Evolutionary conservation across 2,888 invertebrate species (phyloP), one percentile per base, ranked within the genome.

Genomic region (Scrobipalpa costella): DNA sequence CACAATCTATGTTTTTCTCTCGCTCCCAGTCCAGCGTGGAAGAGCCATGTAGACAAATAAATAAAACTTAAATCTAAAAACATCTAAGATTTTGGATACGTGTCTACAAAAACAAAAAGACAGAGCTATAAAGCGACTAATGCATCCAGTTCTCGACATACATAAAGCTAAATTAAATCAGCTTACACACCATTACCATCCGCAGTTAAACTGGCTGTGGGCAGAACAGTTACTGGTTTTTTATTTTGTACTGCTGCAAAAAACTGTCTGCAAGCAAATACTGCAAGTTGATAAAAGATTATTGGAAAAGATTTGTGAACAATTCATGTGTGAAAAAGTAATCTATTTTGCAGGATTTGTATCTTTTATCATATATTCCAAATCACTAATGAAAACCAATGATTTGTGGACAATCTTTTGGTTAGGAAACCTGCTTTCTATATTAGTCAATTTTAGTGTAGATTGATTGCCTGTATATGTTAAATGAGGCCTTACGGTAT

Each of bases 151-250:
- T 7, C 59, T 13, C 44, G 59, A 44, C 59, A 60, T 36, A 59
- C 59, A 59, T 44, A 44, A 59, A 44, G 50, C 73, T 80, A 81
- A 84, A 84, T 85, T 82, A 85, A 85, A 82, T 84, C 80, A 81
- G 79, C 81, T 85, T 78, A 84, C 83, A 83, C 83, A 71, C 85
- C 84, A 86, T 86, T 85, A 84, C 80, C 75, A 75, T 73, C 73
- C 74, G 79, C 77, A 74, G 67, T 67, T 27, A 52, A 69, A 69
- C 64, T 63, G 66, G 68, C 67, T 69, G 63, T 33, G 50, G 21
- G 21, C 21, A 21, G 19, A 6, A 21, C 11, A 71, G 5, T 2
- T 27, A 13, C 27, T 27, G 27, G 27, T 5, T 27, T 27, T 52
- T 52, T 52, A 21, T 52, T 52, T 52, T 52, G 13, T 52, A 21